Percentiles rank a stretch among this genome's conserved stretches.
Conservation (phyloP, 92 coral and sea anemone genomes). For the Actinernus sp. region DNA sequence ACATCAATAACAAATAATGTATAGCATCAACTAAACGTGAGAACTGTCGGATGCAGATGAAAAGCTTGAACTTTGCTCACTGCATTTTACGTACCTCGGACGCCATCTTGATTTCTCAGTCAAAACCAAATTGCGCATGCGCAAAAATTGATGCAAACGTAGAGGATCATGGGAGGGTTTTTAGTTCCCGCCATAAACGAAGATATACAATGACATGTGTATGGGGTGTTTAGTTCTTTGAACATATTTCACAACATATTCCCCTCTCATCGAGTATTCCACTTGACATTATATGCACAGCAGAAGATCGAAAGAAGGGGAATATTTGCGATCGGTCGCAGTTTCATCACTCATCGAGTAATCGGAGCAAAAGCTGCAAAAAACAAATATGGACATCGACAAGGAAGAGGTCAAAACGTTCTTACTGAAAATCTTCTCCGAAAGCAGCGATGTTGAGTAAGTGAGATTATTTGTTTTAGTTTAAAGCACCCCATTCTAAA, state of each 20-base stretch:
- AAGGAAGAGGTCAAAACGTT: constrained; percentile 53
- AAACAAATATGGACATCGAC: constrained; percentile 5
- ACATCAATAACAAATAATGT: background rate
- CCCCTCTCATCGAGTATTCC: too few species aligned
- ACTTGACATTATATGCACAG: too few species aligned
- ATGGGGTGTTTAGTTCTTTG: too few species aligned
- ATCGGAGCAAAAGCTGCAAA: background rate
- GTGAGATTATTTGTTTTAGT: background rate
- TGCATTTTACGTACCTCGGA: constrained; percentile 65
- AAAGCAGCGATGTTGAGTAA: constrained; percentile 81
- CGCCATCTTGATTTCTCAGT: constrained; percentile 74
- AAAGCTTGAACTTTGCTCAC: background rate
- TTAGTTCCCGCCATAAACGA: constrained; percentile 45
- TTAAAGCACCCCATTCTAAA: too few species aligned
- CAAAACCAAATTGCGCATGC: constrained; percentile 26
- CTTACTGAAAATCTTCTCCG: constrained; percentile 62
- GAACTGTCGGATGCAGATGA: background rate
- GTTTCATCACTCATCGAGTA: background rate
- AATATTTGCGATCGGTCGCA: background rate
- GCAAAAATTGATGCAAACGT: background rate
- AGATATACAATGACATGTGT: too few species aligned
- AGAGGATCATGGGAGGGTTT: constrained; percentile 10
- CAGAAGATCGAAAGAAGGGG: too few species aligned
- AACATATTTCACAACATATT: too few species aligned
- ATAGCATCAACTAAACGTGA: background rate